Evolutionary conservation across 1,140 invertebrate species (phyloP), one percentile per base, ranked within the genome.

Genomic region (Aleiodes sp.): DNA sequence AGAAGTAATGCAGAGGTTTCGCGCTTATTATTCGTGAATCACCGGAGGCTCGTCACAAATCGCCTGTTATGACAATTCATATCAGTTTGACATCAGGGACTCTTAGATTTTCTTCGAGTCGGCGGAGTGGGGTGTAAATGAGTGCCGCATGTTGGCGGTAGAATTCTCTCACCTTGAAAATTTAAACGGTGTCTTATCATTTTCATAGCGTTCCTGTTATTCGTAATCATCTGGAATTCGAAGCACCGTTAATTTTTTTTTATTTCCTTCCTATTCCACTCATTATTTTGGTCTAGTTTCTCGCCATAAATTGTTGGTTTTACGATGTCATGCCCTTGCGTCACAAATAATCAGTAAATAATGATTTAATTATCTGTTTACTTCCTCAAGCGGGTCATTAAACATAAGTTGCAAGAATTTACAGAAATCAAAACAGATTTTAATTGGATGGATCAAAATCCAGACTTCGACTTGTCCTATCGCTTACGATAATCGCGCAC

Each of bases 11-110:
- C n/a, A 21, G 14, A 29, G 4, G 43, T 64, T 64, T 62, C n/a
- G n/a, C 21, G 24, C 37, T 35, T 41, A 19, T 26, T 19, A 62
- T 12, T 62, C n/a, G 61, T 14, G 19, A n/a, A 41, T 41, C 37
- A 43, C 19, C 26, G 39, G 61, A 46, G 61, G 61, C 61, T 64
- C 39, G 61, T 46, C 61, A 46, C 26, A 64, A 64, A 43, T 26
- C 61, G 37, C 10, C 26, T 26, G 41, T 43, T 29, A 26, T 14
- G 61, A 64, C 43, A 41, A 64, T 52, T n/a, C 61, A 43, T n/a
- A 28, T 64, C 61, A n/a, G n/a, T n/a, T n/a, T n/a, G n/a, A n/a
- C n/a, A n/a, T n/a, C n/a, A n/a, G n/a, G n/a, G n/a, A n/a, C n/a
- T n/a, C n/a, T n/a, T n/a, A n/a, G n/a, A n/a, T n/a, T n/a, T 41